phyloP scores from a whole-genome alignment of 2,797 vertebrate genomes.

The Neosilurus hyrtlii region DNA sequence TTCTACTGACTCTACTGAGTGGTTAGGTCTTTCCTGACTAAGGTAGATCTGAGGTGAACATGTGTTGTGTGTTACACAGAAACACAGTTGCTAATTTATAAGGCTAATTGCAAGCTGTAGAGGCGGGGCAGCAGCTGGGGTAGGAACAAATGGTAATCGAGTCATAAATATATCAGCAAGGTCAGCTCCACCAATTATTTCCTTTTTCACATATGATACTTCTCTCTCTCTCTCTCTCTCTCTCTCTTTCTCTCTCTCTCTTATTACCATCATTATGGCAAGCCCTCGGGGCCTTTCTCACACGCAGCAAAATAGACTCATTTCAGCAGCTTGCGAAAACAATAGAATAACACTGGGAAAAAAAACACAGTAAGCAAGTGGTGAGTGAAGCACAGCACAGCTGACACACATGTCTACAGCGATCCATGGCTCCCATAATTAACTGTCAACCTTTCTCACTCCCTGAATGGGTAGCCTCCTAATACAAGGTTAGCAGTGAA shows the following conservation, averaged over 20 bases:
- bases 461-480: constrained; percentile 60
- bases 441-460: constrained; percentile 73
- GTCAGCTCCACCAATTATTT: constrained; percentile 55
- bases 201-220: constrained; percentile 29
- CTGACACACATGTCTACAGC: constrained; percentile 64
- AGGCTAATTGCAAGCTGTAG: constrained; percentile 18
- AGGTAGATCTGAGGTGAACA: constrained; percentile 9
- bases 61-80: constrained; percentile 19
- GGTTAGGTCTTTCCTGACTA: not conserved
- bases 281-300: constrained; percentile 66
- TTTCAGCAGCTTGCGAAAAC: constrained; percentile 66
- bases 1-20: not conserved
- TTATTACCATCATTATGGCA: constrained; percentile 75
- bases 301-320: constrained; percentile 61
- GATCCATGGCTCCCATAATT: constrained; percentile 75
- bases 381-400: constrained; percentile 64
- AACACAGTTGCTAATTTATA: constrained; percentile 32
- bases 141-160: constrained; percentile 42
- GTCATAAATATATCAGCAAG: constrained; percentile 51
- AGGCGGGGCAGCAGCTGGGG: constrained; percentile 16
- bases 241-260: constrained; percentile 59
- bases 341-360: constrained; percentile 64
- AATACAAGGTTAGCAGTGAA: constrained; percentile 67
- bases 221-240: constrained; percentile 58
- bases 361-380: constrained; percentile 60